Evolutionary conservation across 2,113 vertebrate species (phyloP).

Genomic region (Vicugna pacos): DNA sequence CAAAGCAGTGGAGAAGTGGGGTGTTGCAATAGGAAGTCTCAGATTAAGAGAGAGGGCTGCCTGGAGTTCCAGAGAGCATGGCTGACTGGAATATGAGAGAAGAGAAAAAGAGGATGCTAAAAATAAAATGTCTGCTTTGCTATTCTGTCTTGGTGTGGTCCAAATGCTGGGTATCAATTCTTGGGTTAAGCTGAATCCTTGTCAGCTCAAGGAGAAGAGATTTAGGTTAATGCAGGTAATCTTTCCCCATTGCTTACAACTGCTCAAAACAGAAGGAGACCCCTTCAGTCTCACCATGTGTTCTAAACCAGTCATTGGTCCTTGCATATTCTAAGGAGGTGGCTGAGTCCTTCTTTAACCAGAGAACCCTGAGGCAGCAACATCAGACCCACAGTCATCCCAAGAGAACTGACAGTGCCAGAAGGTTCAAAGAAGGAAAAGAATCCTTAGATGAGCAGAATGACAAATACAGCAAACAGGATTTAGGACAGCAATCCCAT

Average conservation of each 20-base stretch:
- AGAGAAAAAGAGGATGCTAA: neutral
- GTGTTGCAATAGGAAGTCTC: neutral
- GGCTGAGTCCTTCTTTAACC: neutral
- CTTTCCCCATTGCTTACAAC: neutral
- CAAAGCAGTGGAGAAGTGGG: neutral
- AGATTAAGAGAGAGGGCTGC: neutral
- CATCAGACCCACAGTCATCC: neutral
- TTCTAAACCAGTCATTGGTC: neutral
- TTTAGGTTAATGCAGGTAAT: neutral
- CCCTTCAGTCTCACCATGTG: neutral
- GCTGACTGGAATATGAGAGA: neutral
- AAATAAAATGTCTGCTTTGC: neutral
- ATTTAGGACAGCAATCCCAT: neutral
- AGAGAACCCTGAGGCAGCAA: neutral
- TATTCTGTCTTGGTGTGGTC: neutral
- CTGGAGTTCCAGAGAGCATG: neutral
- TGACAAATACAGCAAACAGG: neutral
- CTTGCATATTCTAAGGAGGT: neutral
- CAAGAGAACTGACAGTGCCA: neutral
- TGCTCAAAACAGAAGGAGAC: neutral
- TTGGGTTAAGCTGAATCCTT: neutral
- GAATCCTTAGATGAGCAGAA: neutral
- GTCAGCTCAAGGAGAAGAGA: neutral
- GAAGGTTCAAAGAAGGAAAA: neutral
- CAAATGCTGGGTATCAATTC: neutral